Evolutionary conservation across 2,888 invertebrate species (phyloP).

Genomic region (Leucoptera coffeella): DNA sequence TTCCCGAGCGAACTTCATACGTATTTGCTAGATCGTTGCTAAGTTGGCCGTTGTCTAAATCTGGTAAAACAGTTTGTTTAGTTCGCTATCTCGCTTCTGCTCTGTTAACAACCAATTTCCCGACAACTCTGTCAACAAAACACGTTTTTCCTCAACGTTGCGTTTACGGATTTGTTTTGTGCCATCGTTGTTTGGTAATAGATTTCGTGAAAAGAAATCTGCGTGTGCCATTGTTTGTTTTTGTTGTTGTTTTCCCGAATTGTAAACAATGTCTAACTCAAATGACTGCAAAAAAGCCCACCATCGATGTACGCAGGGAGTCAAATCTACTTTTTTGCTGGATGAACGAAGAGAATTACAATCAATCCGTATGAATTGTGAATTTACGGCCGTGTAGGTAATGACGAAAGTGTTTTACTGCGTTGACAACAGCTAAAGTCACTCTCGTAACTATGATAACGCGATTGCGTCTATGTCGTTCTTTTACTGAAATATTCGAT

Average conservation of each 20-base stretch:
- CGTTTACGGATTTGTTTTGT: no score
- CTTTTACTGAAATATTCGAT: slow-evolving; percentile 7
- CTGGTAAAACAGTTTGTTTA: no score
- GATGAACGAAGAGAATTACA: slow-evolving; percentile 3
- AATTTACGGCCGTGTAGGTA: neutral
- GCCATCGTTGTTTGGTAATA: neutral
- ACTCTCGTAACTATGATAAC: slow-evolving; percentile 10
- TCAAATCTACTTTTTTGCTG: slow-evolving; percentile 1
- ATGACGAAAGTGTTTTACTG: neutral
- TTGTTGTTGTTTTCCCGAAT: slow-evolving; percentile 1
- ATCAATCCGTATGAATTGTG: no score
- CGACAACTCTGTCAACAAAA: slow-evolving; percentile 2
- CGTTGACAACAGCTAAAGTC: slow-evolving; percentile 9
- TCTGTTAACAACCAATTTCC: slow-evolving; percentile 4
- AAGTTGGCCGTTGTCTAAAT: neutral
- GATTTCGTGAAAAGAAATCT: slow-evolving; percentile 3
- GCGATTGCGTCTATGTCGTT: slow-evolving; percentile 6
- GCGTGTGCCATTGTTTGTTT: slow-evolving; percentile 3
- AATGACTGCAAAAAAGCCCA: slow-evolving; percentile 5
- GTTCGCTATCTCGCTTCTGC: slow-evolving; percentile 5
- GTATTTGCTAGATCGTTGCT: neutral
- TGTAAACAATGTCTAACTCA: slow-evolving; percentile 5
- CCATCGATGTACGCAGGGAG: no score
- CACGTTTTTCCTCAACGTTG: slow-evolving; percentile 5
- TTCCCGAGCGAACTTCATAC: neutral